Percentiles rank a stretch among this genome's conserved stretches.
phyloP scores from a whole-genome alignment of 2,113 vertebrate genomes.

The Fregetta grallaria region DNA sequence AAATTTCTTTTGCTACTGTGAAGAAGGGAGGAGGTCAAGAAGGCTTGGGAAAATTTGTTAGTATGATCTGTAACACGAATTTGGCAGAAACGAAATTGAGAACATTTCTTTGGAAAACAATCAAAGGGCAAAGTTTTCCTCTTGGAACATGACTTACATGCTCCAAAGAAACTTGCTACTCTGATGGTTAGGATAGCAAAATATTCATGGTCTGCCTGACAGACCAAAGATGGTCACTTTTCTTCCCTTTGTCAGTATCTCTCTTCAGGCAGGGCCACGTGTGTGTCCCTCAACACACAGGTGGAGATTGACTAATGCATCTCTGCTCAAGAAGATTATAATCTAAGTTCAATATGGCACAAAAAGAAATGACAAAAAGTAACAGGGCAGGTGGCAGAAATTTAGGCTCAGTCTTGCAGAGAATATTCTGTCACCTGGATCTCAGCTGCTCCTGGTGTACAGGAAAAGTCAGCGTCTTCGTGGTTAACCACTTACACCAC shows the following conservation, averaged over 20 bases:
- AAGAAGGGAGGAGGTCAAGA: conserved; percentile 50
- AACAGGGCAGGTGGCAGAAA: background rate
- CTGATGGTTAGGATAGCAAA: conserved; percentile 16
- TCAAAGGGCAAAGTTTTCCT: conserved; percentile 63
- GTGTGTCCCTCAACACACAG: background rate
- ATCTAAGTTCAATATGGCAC: background rate
- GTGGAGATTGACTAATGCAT: background rate
- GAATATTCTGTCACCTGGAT: background rate
- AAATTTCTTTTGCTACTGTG: conserved; percentile 45
- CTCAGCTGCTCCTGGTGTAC: background rate
- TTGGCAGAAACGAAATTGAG: conserved; percentile 60
- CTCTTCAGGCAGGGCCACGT: background rate
- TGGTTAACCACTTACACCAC: background rate
- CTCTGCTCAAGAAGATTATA: background rate
- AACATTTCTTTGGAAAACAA: conserved; percentile 66
- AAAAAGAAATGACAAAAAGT: background rate
- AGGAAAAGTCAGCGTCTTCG: fast-evolving
- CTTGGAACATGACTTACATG: conserved; percentile 26
- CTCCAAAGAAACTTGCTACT: conserved; percentile 11
- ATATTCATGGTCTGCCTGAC: conserved; percentile 20
- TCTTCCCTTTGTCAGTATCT: background rate
- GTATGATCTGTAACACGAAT: conserved; percentile 32
- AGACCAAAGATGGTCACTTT: conserved; percentile 48
- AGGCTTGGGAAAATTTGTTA: conserved; percentile 64
- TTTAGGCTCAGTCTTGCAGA: background rate